A percentile compares a stretch with the other conserved stretches of the same genome.
Conservation (phyloP, 2,888 invertebrate species). For the Portevinia maculata region DNA sequence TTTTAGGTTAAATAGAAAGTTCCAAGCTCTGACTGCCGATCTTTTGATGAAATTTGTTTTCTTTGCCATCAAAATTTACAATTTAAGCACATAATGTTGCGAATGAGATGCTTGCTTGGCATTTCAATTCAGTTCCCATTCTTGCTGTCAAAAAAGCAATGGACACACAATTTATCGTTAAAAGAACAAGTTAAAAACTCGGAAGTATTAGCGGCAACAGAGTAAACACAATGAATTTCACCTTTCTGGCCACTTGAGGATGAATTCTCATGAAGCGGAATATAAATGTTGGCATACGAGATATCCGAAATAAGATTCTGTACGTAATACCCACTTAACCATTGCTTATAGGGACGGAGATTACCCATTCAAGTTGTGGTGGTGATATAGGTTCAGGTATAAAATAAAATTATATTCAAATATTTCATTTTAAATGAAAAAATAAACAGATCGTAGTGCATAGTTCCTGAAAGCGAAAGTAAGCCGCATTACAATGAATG, state of each 20-base stretch:
- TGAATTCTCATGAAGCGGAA: conserved; percentile 9
- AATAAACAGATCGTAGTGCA: conserved; percentile 37
- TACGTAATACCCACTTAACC: conserved; percentile 17
- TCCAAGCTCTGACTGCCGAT: conserved; percentile 4
- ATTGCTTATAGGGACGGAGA: conserved; percentile 28
- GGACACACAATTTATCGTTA: conserved; percentile 12
- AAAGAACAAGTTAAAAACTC: conserved; percentile 6
- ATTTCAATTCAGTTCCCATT: conserved; percentile 19
- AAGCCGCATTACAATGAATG: background rate
- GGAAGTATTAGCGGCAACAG: conserved; percentile 8
- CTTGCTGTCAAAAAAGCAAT: conserved; percentile 7
- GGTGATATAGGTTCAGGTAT: conserved; percentile 8
- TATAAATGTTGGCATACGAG: background rate
- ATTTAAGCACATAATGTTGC: conserved; percentile 19
- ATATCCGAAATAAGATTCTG: conserved; percentile 12
- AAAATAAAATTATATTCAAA: conserved; percentile 27
- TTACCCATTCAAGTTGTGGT: conserved; percentile 15
- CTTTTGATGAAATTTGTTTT: conserved; percentile 5
- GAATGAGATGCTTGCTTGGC: conserved; percentile 19
- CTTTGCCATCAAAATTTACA: conserved; percentile 18
- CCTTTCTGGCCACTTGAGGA: conserved; percentile 15
- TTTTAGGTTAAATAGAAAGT: conserved; percentile 44
- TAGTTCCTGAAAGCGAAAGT: conserved; percentile 53
- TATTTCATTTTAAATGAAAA: conserved; percentile 47
- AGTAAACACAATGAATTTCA: conserved; percentile 23